Evolutionary conservation across 2,113 vertebrate species (phyloP), one percentile per base, ranked within the genome.

Genomic region (Phalacrocorax aristotelis): DNA sequence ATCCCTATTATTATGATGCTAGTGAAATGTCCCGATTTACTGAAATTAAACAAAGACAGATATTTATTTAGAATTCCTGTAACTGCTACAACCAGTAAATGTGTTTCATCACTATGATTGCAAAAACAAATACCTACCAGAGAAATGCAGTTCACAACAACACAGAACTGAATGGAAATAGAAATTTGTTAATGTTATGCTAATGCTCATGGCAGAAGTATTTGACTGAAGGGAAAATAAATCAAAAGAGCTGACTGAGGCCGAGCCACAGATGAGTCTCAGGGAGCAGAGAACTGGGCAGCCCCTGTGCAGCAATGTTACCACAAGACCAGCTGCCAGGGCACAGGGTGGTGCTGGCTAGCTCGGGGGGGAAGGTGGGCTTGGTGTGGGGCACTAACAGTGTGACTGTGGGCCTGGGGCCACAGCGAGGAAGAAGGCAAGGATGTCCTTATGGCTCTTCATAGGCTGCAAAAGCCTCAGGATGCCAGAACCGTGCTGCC

Each of bases 61-160:
- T 86, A 97, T 80, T 96, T 96, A 91, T 94, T 97, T 96, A 92
- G 89, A 96, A 90, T 96, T 96, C 93, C 95, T 96, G 94, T 97
- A 97, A 97, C 82, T 96, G 78, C 82, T 94, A 91, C 82, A 72
- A 66, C 91, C 94, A 94, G 93, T 97, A 97, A 95, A 88, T 90
- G 89, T 70, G 64, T 97, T 97, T 96, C 95, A 90, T 96, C 93
- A 97, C 62, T 83, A 27, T 64, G 84, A 95, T 91, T 97, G 93
- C 95, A 96, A 95, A 97, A 97, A 93, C 82, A 97, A 97, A 96
- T 96, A 95, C 94, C 94, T 97, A 95, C 68, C 68, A 85, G 79
- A 94, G 60, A 95, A 95, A 95, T 36, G 55, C 64, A 66, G 66
- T 25, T 90, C 93, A 83, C 84, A 96, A 93, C 74, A 84, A 90